Base-by-base conservation (phyloP, 2,888 invertebrate species). In the Catonia carolina region DNA sequence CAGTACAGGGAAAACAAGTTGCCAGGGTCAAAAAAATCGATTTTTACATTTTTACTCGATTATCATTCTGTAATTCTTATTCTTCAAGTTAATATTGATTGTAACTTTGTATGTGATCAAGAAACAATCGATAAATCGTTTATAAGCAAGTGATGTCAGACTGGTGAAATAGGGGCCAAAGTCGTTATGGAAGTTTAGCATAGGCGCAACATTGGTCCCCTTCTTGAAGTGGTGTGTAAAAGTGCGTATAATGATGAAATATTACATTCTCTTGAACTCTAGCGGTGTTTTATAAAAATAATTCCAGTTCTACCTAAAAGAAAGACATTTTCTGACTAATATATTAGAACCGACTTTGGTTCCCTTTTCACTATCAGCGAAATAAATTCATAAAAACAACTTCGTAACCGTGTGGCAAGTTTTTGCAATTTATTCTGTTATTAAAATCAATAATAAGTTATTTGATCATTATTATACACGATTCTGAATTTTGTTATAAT, bases 141-240 rank as follows among this genome's bases (percentile, higher is more conserved):
- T 27, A 20, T 20, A 53, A n/a, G 39, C 22, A 6, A 18, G 3
- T 17, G 2, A 20, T 53, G 53, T 53, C 53, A 53, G 22, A 31
- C 14, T n/a, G 12, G 20, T n/a, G 53, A 53, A 53, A 53, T 22
- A n/a, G 39, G 37, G 17, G 37, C 14, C 20, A 52, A 41, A 12
- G 22, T 18, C 5, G n/a, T 41, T 27, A 27, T 27, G 27, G 27
- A 4, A 27, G 5, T 6, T 6, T 27, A 6, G 27, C 27, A 27
- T 27, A 8, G 41, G 8, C 22, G 20, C 53, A 39, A 53, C 41
- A 37, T 39, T 39, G 41, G 53, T 18, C 22, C 53, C 53, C 53
- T 53, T 41, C 41, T 53, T 41, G 5, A 39, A 6, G 27, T 53
- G n/a, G 23, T 41, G 20, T 20, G 15, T 53, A 41, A 15, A 10